phyloP scores from a whole-genome alignment of 1,140 invertebrate genomes.

The Bombus huntii region DNA sequence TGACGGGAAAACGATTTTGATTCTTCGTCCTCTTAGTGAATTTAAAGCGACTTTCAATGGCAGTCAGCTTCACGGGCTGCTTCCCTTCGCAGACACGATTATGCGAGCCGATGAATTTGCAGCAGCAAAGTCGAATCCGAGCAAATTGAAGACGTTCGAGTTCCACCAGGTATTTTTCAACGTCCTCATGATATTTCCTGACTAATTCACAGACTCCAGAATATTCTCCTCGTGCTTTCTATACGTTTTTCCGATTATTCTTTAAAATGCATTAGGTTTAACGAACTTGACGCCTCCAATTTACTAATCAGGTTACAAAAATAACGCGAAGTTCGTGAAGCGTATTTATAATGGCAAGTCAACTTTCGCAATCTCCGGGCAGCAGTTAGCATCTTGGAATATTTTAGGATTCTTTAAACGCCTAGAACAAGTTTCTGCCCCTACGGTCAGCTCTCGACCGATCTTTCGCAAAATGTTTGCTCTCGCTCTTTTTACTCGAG shows the following conservation, averaged over 20 bases:
- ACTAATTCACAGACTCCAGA: background rate
- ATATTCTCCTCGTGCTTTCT: too few relatives aligned
- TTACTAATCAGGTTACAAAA: too few relatives aligned
- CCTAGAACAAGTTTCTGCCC: background rate
- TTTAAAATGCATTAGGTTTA: too few relatives aligned
- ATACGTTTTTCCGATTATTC: background rate
- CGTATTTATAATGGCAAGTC: background rate
- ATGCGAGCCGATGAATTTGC: slow-evolving; percentile 31
- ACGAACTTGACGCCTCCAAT: too few relatives aligned
- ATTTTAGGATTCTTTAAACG: background rate
- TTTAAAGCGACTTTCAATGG: slow-evolving; percentile 37
- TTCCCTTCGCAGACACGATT: slow-evolving; percentile 35
- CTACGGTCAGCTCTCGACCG: background rate
- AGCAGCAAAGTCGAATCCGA: background rate
- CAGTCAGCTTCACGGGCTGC: background rate
- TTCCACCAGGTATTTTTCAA: background rate
- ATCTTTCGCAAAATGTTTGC: background rate
- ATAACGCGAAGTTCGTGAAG: too few relatives aligned
- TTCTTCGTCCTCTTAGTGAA: slow-evolving; percentile 34
- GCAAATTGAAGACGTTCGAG: background rate
- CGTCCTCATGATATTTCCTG: background rate
- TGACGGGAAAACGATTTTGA: slow-evolving; percentile 44
- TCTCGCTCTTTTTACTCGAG: background rate
- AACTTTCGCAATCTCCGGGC: background rate
- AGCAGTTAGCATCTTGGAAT: background rate